These are phyloP conservation scores for Aricia artaxerxes DNA, from an alignment of 2,888 invertebrate genomes.

Conservation along the genomic window DNA sequence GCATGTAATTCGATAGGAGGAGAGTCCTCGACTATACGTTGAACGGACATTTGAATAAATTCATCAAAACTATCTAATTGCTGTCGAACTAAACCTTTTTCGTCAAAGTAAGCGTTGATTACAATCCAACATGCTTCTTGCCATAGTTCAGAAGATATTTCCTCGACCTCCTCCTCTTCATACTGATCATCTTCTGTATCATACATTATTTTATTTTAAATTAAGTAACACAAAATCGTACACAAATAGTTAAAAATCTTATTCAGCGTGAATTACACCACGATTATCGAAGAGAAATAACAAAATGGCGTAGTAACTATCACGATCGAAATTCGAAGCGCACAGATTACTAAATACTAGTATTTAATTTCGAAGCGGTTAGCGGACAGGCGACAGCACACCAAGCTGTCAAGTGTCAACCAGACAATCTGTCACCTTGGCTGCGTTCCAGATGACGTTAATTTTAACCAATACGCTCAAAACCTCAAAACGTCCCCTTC, in stretches of 20 bases:
- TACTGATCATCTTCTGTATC: conserved; percentile 81
- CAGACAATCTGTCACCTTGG: too few species aligned
- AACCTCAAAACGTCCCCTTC: too few species aligned
- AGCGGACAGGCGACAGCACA: too few species aligned
- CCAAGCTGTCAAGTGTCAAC: too few species aligned
- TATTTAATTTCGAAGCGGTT: too few species aligned
- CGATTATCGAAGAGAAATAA: not conserved
- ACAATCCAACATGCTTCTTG: conserved; percentile 99
- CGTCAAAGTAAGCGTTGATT: conserved; percentile 99
- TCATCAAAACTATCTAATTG: conserved; percentile 99
- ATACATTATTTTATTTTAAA: conserved; percentile 56
- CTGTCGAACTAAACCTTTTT: conserved; percentile 99
- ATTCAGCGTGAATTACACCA: not conserved
- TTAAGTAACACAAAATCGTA: not conserved
- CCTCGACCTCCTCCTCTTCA: conserved; percentile 94
- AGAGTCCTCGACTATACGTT: conserved; percentile 99
- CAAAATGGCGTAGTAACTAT: conserved; percentile 12
- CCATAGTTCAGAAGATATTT: conserved; percentile 99
- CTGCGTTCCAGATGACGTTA: too few species aligned
- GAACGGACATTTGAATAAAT: conserved; percentile 99
- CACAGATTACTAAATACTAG: too few species aligned
- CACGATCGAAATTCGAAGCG: too few species aligned
- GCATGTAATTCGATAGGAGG: conserved; percentile 98
- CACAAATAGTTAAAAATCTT: not conserved
- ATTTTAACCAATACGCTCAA: too few species aligned